Evolutionary conservation across 2,113 vertebrate genomes (phyloP).

Genomic region (Labeo catla): DNA sequence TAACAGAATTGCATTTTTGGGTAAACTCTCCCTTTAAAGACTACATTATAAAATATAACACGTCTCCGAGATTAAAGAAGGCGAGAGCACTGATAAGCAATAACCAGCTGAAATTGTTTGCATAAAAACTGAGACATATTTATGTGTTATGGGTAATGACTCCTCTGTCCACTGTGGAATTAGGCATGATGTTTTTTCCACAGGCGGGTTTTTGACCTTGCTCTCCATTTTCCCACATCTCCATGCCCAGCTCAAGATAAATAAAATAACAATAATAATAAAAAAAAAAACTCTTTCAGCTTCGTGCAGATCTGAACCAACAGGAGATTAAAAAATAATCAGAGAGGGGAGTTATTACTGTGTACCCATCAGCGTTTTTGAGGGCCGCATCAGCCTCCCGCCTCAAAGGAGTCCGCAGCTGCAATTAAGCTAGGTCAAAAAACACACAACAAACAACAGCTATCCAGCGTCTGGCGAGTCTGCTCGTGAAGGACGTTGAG

Average conservation of each 20-base stretch:
- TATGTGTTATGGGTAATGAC: slow-evolving; percentile 13
- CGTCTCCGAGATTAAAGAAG: not conserved
- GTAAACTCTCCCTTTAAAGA: not conserved
- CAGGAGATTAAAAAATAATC: slow-evolving; percentile 61
- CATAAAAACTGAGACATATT: slow-evolving; percentile 2
- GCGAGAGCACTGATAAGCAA: not conserved
- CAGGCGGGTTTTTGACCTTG: slow-evolving; percentile 46
- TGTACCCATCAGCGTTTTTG: slow-evolving; percentile 50
- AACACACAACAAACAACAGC: slow-evolving; percentile 11
- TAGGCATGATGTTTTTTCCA: slow-evolving; percentile 31
- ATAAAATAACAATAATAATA: not conserved
- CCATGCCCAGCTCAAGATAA: slow-evolving; percentile 12
- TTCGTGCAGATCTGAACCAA: slow-evolving; percentile 54
- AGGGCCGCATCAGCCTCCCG: slow-evolving; percentile 28
- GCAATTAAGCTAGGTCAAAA: slow-evolving; percentile 49
- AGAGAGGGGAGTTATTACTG: slow-evolving; percentile 51
- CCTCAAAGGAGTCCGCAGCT: slow-evolving; percentile 28
- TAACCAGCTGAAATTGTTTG: not conserved
- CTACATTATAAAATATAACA: not conserved
- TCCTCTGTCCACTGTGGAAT: slow-evolving; percentile 12
- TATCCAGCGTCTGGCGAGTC: not conserved
- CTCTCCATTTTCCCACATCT: slow-evolving; percentile 29
- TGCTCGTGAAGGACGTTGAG: not conserved
- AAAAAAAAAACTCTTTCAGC: slow-evolving; percentile 31
- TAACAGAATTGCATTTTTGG: not conserved